These are phyloP conservation scores for Dicyrtomina minuta DNA, from an alignment of 2,888 invertebrate genomes.

Conservation along the genomic window DNA sequence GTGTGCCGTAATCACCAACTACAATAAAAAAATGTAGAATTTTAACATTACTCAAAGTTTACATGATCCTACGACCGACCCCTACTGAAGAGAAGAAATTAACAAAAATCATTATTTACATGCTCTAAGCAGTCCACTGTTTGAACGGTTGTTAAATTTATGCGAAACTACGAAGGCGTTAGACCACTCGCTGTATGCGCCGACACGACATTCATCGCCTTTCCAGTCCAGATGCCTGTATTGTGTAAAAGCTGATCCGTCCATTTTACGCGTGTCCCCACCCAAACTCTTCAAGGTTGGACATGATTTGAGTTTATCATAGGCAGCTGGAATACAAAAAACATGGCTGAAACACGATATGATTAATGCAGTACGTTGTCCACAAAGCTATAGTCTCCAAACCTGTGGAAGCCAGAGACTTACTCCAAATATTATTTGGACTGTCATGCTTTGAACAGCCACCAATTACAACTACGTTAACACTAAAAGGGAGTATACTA, in stretches of 20 bases:
- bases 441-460: too few species aligned
- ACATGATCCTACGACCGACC: too few species aligned
- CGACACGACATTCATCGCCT: slow-evolving; percentile 69
- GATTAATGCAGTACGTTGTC: background rate
- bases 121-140: slow-evolving; percentile 17
- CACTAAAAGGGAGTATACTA: too few species aligned
- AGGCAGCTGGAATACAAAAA: slow-evolving; percentile 14
- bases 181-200: slow-evolving; percentile 68
- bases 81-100: too few species aligned
- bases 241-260: background rate
- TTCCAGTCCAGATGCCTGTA: slow-evolving; percentile 62
- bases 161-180: slow-evolving; percentile 71
- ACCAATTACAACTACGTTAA: too few species aligned
- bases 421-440: too few species aligned
- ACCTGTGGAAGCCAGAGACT: too few species aligned
- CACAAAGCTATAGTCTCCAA: background rate
- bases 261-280: background rate
- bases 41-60: too few species aligned
- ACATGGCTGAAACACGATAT: background rate
- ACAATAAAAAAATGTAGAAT: background rate
- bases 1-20: slow-evolving; percentile 69
- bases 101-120: slow-evolving; percentile 9
- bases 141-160: slow-evolving; percentile 15
- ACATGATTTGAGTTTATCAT: slow-evolving; percentile 8
- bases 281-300: background rate